A percentile compares a stretch with the other conserved stretches of the same genome.
Conservation (phyloP, 1,140 invertebrate species). For the Prorops nasuta region DNA sequence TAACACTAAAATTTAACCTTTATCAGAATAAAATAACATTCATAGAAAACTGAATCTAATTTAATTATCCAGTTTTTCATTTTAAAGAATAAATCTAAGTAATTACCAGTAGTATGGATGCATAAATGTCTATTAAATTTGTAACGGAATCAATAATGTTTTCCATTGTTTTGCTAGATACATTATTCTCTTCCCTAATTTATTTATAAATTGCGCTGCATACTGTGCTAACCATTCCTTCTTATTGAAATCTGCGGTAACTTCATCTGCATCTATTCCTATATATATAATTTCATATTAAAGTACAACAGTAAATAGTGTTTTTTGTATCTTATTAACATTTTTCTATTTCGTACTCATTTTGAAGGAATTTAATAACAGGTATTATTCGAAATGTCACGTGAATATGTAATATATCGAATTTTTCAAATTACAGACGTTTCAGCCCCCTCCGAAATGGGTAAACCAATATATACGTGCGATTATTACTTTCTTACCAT, state of each 20-base stretch:
- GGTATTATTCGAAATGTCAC: not conserved
- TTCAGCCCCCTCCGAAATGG: too few species aligned
- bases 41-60: too few species aligned
- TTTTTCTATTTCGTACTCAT: too few species aligned
- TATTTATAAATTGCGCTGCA: not conserved
- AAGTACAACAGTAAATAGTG: not conserved
- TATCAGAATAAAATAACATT: not conserved
- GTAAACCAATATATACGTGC: too few species aligned
- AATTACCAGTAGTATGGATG: not conserved
- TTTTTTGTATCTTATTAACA: too few species aligned
- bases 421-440: not conserved
- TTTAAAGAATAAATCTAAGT: too few species aligned
- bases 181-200: not conserved
- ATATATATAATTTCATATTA: not conserved
- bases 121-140: not conserved
- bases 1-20: not conserved
- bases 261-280: not conserved
- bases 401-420: not conserved
- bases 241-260: not conserved
- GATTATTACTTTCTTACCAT: too few species aligned
- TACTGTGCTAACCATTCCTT: not conserved
- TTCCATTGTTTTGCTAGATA: not conserved
- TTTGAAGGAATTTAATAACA: not conserved
- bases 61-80: too few species aligned
- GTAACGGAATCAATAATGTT: not conserved